Base-by-base conservation (phyloP, 2,797 vertebrate genomes). In the Silurus lanzhouensis region DNA sequence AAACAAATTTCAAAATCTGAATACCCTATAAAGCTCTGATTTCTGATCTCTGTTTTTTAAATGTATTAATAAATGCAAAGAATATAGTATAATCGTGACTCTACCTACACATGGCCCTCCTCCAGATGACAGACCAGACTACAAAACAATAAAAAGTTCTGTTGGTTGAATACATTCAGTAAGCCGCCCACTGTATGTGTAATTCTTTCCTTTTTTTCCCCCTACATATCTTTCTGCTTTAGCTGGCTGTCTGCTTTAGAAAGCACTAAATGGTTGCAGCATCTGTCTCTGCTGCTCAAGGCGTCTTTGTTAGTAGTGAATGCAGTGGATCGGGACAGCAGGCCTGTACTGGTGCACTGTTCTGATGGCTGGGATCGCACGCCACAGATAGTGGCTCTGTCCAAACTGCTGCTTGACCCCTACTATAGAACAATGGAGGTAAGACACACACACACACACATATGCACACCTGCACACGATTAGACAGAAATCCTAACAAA, bases 331-430 rank as follows among this genome's bases (percentile, higher is more conserved):
- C 90, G 97, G 13, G 98, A 99, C 91, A 96, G 96, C 91, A 92
- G 97, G 2, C 97, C 98, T 0, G 98, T 99, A 71, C 89, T 99
- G 90, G 98, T 97, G 46, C 98, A 99, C 93, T 99, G 98, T 88
- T 99, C 98, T 0, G 98, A 99, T 0, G 98, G 98, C 91, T 99
- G 98, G 98, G 98, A 99, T 92, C 96, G 98, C 57, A 99, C 98
- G 0, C 98, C 98, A 2, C 98, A 99, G 94, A 99, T 99, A 0
- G 97, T 97, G 88, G 98, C 98, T 0, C 89, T 99, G 91, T 96
- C 98, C 87, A 99, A 99, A 86, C 95, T 99, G 87, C 93, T 99
- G 88, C 94, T 99, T 72, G 98, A 99, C 89, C 98, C 98, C 0
- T 99, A 97, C 87, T 99, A 99, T 93, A 96, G 98, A 92, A 99